Evolutionary conservation across 2,113 vertebrate species (phyloP).

Genomic region (Saguinus imperator): DNA sequence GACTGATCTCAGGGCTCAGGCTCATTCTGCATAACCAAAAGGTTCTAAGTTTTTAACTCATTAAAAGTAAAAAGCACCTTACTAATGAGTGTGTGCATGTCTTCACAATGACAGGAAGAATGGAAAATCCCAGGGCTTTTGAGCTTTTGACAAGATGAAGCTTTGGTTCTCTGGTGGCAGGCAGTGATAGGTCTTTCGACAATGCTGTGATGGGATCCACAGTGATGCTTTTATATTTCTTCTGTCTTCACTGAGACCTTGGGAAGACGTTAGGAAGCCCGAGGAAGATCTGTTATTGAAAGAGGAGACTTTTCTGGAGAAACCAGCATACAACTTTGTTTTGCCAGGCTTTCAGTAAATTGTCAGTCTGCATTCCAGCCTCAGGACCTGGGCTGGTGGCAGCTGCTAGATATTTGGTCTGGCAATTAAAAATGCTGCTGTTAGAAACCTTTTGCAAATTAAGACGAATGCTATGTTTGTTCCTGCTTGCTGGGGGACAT

Average conservation of each 20-base stretch:
- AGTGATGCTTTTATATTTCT: background rate
- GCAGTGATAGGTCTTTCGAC: background rate
- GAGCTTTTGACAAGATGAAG: slow-evolving; percentile 14
- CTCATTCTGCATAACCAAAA: background rate
- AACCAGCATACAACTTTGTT: background rate
- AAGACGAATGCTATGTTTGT: slow-evolving; percentile 36
- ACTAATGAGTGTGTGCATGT: rapidly evolving
- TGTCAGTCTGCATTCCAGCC: background rate
- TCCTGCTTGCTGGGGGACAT: background rate
- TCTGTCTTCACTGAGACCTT: slow-evolving; percentile 67
- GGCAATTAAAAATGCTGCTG: slow-evolving; percentile 40
- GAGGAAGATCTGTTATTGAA: slow-evolving; percentile 25
- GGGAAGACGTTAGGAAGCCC: slow-evolving; percentile 41
- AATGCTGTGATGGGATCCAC: slow-evolving; percentile 18
- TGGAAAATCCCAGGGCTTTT: slow-evolving; percentile 41
- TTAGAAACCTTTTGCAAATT: slow-evolving; percentile 58
- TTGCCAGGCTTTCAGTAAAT: background rate
- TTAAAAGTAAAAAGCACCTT: slow-evolving; percentile 24
- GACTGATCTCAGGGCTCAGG: background rate
- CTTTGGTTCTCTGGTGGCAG: background rate
- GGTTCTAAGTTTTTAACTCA: background rate
- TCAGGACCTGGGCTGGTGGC: background rate
- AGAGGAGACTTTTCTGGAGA: slow-evolving; percentile 62
- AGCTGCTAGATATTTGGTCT: slow-evolving; percentile 54
- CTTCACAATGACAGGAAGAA: background rate